These are phyloP conservation scores for Lophotriccus pileatus DNA, from an alignment of 2,797 vertebrate genomes.

Conservation along the genomic window DNA sequence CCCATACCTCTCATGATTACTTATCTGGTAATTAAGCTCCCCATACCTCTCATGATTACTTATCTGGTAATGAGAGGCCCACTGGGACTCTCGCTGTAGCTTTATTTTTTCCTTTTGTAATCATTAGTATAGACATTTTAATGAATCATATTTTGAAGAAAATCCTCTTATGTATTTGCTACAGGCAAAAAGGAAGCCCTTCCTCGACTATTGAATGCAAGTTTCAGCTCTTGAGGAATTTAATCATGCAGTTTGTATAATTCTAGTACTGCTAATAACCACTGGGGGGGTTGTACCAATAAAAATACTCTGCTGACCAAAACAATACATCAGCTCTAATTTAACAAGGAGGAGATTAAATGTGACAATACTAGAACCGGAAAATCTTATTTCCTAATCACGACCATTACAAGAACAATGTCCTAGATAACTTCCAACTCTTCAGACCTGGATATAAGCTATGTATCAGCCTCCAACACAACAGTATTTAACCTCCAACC, in stretches of 20 bases:
- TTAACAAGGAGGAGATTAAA: background rate
- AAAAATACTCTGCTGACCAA: background rate
- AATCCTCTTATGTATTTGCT: slow-evolving; percentile 38
- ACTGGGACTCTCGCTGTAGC: background rate
- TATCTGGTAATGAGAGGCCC: slow-evolving; percentile 42
- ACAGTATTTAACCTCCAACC: background rate
- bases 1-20: slow-evolving; percentile 37
- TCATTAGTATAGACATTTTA: slow-evolving; percentile 24
- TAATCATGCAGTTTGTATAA: background rate
- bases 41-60: slow-evolving; percentile 39
- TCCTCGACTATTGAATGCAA: background rate
- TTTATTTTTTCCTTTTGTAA: slow-evolving; percentile 5
- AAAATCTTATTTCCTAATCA: background rate
- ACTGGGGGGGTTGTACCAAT: background rate
- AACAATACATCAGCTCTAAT: background rate
- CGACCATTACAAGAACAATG: background rate
- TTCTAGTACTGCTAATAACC: slow-evolving; percentile 13
- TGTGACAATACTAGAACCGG: background rate
- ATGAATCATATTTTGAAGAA: slow-evolving; percentile 34
- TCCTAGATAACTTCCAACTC: background rate
- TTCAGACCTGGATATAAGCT: background rate
- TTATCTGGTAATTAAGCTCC: slow-evolving; percentile 49
- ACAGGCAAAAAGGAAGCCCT: slow-evolving; percentile 5
- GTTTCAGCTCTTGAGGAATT: slow-evolving; percentile 11
- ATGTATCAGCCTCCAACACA: background rate